These are phyloP conservation scores for Plebejus argus DNA, from an alignment of 2,888 invertebrate genomes.

Conservation along the genomic window DNA sequence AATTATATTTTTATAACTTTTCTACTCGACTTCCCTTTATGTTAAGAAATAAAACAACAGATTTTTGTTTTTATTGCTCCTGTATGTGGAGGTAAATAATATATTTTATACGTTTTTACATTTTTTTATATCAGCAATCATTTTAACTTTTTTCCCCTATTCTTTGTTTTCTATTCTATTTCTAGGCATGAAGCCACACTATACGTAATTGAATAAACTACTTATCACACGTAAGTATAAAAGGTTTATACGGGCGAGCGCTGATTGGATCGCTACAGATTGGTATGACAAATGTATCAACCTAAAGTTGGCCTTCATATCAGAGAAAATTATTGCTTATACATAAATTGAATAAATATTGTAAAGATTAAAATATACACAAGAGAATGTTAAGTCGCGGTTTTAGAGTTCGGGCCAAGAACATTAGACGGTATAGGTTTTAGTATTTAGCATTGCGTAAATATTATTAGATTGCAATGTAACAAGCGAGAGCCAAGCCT, in stretches of 20 bases:
- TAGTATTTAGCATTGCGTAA: too few species aligned
- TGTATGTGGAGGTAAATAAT: background rate
- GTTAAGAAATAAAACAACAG: background rate
- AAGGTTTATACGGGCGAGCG: background rate
- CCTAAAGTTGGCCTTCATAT: too few species aligned
- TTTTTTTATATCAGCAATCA: background rate
- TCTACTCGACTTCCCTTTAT: conserved; percentile 27
- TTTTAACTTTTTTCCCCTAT: background rate
- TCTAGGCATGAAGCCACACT: background rate
- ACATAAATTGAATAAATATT: too few species aligned
- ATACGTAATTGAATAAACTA: background rate
- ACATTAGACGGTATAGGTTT: too few species aligned
- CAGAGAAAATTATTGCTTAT: too few species aligned
- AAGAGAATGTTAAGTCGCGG: too few species aligned
- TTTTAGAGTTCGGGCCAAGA: too few species aligned
- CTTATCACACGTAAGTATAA: background rate
- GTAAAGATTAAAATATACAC: too few species aligned
- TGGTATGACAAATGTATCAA: background rate
- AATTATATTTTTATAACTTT: conserved; percentile 32
- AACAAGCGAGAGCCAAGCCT: too few species aligned
- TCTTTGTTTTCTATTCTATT: background rate
- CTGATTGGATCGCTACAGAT: background rate
- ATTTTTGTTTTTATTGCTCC: background rate
- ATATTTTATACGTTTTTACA: background rate
- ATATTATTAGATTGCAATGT: too few species aligned